A percentile compares a stretch with the other conserved stretches of the same genome.
Conservation (phyloP, 2,113 vertebrate species). For the Entomyzon cyanotis region DNA sequence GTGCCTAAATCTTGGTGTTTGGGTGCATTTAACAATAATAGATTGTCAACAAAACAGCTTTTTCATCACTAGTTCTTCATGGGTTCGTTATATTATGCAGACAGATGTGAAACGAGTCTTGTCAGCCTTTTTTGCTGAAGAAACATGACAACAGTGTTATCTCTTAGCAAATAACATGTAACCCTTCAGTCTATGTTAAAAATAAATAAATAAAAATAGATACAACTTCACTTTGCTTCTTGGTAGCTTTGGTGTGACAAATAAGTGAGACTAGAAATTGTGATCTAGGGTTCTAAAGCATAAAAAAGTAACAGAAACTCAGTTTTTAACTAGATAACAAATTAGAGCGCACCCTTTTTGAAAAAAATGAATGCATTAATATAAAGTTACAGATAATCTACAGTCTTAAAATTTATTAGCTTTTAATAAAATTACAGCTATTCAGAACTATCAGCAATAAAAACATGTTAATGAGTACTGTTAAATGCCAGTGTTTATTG, state of each 20-base stretch:
- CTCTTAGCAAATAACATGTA: not conserved
- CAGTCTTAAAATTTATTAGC: not conserved
- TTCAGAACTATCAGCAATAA: not conserved
- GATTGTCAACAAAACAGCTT: constrained; percentile 41
- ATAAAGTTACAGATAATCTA: not conserved
- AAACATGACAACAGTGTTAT: not conserved
- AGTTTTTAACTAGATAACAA: not conserved
- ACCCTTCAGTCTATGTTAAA: not conserved
- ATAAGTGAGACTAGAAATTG: not conserved
- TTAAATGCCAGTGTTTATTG: not conserved
- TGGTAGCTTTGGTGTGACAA: not conserved
- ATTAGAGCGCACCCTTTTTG: not conserved
- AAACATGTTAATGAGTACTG: not conserved
- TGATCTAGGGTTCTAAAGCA: not conserved
- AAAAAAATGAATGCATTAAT: not conserved
- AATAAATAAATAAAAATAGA: too few relatives aligned
- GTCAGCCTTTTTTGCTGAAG: constrained; percentile 45
- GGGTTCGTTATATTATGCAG: constrained; percentile 30
- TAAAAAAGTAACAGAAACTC: not conserved
- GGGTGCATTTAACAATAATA: constrained; percentile 47
- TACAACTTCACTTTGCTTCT: not conserved
- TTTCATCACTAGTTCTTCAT: constrained; percentile 44
- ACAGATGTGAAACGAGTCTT: constrained; percentile 56
- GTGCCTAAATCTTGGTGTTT: constrained; percentile 46
- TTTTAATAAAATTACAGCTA: not conserved